A percentile compares a stretch with the other conserved stretches of the same genome.
Evolutionary conservation across 2,888 invertebrate genomes (phyloP).

Genomic region (Erebia palarica): DNA sequence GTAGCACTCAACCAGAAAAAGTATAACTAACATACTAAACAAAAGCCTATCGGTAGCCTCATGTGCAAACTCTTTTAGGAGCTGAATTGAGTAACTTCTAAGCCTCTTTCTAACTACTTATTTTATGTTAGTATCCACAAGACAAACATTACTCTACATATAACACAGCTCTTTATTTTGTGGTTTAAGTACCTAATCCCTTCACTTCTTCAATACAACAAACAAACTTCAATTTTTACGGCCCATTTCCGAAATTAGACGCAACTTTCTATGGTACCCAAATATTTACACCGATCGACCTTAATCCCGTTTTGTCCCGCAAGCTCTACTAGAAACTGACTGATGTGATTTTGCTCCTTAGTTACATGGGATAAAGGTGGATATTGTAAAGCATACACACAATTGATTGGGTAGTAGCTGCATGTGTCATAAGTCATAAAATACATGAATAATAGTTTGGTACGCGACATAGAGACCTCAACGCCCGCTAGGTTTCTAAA

Average conservation of each 20-base stretch:
- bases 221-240: conserved; percentile 13
- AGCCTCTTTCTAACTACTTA: not conserved
- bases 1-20: no score
- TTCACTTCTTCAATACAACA: conserved; percentile 13
- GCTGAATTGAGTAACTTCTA: no score
- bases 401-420: conserved; percentile 26
- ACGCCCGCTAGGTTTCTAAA: conserved; percentile 46
- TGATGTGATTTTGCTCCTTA: conserved; percentile 24
- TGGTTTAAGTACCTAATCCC: not conserved
- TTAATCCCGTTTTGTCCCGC: conserved; percentile 34
- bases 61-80: no score
- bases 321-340: conserved; percentile 21
- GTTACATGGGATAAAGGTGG: conserved; percentile 17
- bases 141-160: not conserved
- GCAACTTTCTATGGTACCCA: conserved; percentile 32
- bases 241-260: conserved; percentile 31
- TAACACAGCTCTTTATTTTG: not conserved
- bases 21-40: no score
- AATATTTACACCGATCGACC: conserved; percentile 39
- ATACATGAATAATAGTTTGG: conserved; percentile 45
- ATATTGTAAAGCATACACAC: conserved; percentile 21
- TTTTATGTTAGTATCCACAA: not conserved
- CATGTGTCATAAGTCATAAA: conserved; percentile 47
- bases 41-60: no score
- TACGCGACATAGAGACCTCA: conserved; percentile 38